phyloP scores from a whole-genome alignment of 2,888 invertebrate genomes.

The Cephus nigrinus region DNA sequence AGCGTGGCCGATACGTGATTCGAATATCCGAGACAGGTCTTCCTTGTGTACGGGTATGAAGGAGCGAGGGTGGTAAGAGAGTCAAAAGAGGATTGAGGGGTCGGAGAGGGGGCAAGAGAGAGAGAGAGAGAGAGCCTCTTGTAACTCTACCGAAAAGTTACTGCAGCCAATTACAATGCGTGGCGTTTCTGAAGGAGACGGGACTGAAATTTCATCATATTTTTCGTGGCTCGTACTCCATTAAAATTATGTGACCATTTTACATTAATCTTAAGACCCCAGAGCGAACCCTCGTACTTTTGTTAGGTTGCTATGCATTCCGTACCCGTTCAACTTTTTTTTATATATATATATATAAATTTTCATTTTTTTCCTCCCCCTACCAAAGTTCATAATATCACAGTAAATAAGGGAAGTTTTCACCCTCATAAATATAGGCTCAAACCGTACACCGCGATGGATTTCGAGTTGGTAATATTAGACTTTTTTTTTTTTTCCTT shows the following conservation, averaged over 20 bases:
- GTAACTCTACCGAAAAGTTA: background rate
- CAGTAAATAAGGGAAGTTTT: conserved; percentile 30
- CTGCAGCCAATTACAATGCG: conserved; percentile 16
- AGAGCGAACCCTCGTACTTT: background rate
- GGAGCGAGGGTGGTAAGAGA: background rate
- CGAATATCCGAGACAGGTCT: conserved; percentile 32
- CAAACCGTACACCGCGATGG: conserved; percentile 6
- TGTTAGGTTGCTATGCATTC: background rate
- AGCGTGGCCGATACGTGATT: conserved; percentile 56
- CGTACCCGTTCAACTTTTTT: background rate
- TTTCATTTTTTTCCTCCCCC: conserved; percentile 25
- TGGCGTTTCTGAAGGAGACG: background rate
- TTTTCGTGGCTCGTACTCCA: conserved; percentile 11
- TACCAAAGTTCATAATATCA: conserved; percentile 40
- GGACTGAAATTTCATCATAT: conserved; percentile 12
- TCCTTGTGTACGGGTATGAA: background rate
- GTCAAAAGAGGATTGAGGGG: background rate
- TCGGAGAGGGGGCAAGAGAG: background rate
- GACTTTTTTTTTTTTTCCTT: conserved; percentile 17
- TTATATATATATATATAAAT: background rate
- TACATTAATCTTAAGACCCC: conserved; percentile 14
- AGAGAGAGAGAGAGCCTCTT: background rate
- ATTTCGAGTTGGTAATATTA: conserved; percentile 25
- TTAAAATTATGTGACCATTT: conserved; percentile 23
- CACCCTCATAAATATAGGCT: conserved; percentile 24